These are phyloP conservation scores for Neosalanx taihuensis DNA, from an alignment of 2,797 vertebrate species.

Conservation along the genomic window DNA sequence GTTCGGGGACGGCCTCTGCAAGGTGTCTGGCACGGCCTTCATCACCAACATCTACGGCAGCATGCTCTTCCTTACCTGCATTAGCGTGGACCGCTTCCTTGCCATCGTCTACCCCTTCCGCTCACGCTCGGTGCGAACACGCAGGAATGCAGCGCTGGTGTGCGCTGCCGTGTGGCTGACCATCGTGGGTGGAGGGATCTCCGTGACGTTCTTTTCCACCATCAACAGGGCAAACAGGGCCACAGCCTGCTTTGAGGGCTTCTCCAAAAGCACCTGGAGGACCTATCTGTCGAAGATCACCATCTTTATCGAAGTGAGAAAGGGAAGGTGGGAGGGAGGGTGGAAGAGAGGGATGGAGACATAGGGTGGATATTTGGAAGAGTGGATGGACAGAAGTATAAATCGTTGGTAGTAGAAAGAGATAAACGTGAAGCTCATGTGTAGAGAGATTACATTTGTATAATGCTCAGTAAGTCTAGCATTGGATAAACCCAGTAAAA, in stretches of 20 bases:
- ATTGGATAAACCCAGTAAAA: neutral
- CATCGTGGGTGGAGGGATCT: constrained; percentile 93
- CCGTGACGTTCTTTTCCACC: constrained; percentile 93
- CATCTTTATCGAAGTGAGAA: constrained; percentile 91
- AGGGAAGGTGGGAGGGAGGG: neutral
- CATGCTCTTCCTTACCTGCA: constrained; percentile 98
- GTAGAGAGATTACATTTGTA: neutral
- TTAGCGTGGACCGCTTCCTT: constrained; percentile 94
- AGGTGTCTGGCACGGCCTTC: constrained; percentile 94
- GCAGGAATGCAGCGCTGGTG: constrained; percentile 86
- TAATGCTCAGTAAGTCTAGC: neutral
- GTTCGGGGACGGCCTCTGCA: constrained; percentile 92
- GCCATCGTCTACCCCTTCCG: constrained; percentile 94
- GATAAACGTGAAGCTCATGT: neutral
- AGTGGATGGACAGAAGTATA: neutral
- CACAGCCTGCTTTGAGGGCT: constrained; percentile 95
- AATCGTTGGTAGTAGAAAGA: neutral
- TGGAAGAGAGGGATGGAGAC: neutral
- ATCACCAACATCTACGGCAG: constrained; percentile 98
- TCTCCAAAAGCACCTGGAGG: constrained; percentile 95
- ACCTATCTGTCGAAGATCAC: constrained; percentile 97
- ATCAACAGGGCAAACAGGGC: constrained; percentile 86
- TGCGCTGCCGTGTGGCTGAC: constrained; percentile 92
- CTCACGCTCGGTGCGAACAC: constrained; percentile 87
- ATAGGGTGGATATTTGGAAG: neutral